These are phyloP conservation scores for Sphecodes monilicornis DNA, from an alignment of 2,888 invertebrate genomes.

Conservation along the genomic window DNA sequence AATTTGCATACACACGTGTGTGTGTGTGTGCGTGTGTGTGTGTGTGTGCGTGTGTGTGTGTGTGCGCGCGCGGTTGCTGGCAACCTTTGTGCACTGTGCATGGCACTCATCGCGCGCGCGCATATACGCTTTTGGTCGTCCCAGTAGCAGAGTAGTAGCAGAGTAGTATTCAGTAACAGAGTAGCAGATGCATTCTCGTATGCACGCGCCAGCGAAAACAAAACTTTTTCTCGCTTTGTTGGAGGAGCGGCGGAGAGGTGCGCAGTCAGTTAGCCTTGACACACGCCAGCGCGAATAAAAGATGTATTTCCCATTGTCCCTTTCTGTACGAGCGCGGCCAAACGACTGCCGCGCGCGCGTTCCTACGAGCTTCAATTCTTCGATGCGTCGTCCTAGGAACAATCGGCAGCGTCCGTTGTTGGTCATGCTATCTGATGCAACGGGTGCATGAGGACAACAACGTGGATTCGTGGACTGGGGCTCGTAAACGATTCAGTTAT, in stretches of 20 bases:
- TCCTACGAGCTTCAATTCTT: conserved; percentile 20
- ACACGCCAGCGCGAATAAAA: conserved; percentile 50
- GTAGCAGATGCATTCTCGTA: conserved; percentile 10
- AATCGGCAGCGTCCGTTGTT: conserved; percentile 16
- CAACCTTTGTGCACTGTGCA: conserved; percentile 9
- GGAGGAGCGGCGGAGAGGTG: neutral
- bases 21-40: neutral
- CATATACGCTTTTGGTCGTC: neutral
- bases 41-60: neutral
- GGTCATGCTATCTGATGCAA: neutral
- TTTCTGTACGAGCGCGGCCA: neutral
- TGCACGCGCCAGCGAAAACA: conserved; percentile 22
- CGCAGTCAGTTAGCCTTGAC: conserved; percentile 45
- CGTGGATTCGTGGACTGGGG: neutral
- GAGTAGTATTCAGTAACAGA: neutral
- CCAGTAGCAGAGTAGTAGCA: neutral
- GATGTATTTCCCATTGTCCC: conserved; percentile 48
- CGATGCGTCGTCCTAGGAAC: conserved; percentile 45
- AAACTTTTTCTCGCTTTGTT: conserved; percentile 41
- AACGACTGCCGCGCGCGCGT: conserved; percentile 19
- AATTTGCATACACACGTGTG: conserved; percentile 18
- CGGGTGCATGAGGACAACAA: neutral
- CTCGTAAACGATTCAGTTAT: neutral
- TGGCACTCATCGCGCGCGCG: neutral
- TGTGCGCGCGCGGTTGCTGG: neutral